Evolutionary conservation across 2,113 vertebrate genomes (phyloP).

Genomic region (Thalassarche chlororhynchos): DNA sequence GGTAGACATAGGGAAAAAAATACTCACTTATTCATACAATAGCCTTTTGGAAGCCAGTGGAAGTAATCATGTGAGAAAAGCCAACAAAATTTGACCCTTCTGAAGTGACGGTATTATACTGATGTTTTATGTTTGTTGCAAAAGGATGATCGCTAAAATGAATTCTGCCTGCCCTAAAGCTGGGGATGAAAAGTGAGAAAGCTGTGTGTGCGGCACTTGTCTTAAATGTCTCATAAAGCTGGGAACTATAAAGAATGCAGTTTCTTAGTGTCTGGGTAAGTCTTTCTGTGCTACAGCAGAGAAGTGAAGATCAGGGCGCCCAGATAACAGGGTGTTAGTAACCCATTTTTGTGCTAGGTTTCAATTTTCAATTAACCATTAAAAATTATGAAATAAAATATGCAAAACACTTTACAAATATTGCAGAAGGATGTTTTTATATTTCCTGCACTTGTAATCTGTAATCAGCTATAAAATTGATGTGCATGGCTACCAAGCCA

Average conservation of each 20-base stretch:
- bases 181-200: neutral
- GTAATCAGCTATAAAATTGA: neutral
- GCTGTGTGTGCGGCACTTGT: neutral
- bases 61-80: neutral
- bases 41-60: neutral
- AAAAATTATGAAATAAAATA: neutral
- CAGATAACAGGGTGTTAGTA: neutral
- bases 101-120: neutral
- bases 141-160: neutral
- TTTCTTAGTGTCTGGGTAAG: neutral
- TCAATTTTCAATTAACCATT: neutral
- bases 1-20: neutral
- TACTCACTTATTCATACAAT: neutral
- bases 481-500: neutral
- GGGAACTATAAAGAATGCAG: neutral
- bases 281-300: neutral
- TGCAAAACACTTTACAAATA: neutral
- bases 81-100: neutral
- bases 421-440: neutral
- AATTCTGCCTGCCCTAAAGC: neutral
- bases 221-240: neutral
- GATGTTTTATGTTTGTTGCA: neutral
- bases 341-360: neutral
- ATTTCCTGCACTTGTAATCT: neutral
- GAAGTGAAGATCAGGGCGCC: neutral